phyloP scores from a whole-genome alignment of 2,888 invertebrate species.

The Pseudeuparius sepicola region DNA sequence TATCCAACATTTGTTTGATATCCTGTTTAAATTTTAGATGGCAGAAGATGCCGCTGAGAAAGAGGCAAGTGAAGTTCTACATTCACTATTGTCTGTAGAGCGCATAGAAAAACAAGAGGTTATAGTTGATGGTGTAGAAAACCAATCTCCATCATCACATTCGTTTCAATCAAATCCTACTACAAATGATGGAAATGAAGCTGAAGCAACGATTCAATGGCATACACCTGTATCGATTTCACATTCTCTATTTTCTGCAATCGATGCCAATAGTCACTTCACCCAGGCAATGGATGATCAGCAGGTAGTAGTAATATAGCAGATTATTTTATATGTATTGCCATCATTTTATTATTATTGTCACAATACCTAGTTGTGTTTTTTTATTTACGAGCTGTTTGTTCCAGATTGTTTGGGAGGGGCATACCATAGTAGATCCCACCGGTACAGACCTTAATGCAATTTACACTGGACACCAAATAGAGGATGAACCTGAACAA shows the following conservation, averaged over 20 bases:
- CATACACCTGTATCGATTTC: slow-evolving; percentile 47
- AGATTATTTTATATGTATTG: no score
- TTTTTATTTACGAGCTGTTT: slow-evolving; percentile 7
- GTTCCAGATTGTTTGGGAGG: slow-evolving; percentile 55
- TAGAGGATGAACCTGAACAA: slow-evolving; percentile 24
- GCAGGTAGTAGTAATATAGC: slow-evolving; percentile 38
- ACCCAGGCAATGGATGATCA: slow-evolving; percentile 37
- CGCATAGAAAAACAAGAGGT: slow-evolving; percentile 47
- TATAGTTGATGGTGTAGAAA: slow-evolving; percentile 30
- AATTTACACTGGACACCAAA: slow-evolving; percentile 31
- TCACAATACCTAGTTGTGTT: background rate
- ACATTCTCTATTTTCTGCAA: slow-evolving; percentile 37
- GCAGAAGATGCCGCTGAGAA: slow-evolving; percentile 59
- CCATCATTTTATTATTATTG: no score
- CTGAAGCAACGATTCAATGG: slow-evolving; percentile 48
- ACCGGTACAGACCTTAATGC: slow-evolving; percentile 32
- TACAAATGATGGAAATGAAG: slow-evolving; percentile 29
- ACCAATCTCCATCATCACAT: slow-evolving; percentile 31
- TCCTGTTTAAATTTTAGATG: no score
- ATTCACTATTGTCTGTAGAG: slow-evolving; percentile 56
- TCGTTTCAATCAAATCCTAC: slow-evolving; percentile 31
- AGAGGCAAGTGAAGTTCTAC: slow-evolving; percentile 60
- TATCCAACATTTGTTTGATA: no score
- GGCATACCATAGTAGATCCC: slow-evolving; percentile 53
- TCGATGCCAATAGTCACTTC: slow-evolving; percentile 36